These are phyloP conservation scores for Vireo griseus DNA, from an alignment of 2,797 vertebrate species.

Conservation along the genomic window DNA sequence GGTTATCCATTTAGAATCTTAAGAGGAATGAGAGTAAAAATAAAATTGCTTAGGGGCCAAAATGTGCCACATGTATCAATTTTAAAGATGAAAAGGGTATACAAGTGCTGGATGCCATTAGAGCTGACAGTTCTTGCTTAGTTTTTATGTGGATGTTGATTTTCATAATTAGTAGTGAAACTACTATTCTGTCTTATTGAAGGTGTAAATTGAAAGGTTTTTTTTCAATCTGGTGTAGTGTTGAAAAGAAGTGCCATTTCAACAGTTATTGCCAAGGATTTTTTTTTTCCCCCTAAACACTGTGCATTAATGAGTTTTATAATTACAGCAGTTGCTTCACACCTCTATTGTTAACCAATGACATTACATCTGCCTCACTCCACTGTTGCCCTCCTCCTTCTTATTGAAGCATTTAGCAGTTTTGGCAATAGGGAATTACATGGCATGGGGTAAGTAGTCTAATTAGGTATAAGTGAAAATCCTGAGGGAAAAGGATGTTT, in stretches of 20 bases:
- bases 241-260: conserved; percentile 64
- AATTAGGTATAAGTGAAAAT: conserved; percentile 83
- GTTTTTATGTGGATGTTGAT: conserved; percentile 31
- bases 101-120: neutral
- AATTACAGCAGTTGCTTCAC: conserved; percentile 83
- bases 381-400: conserved; percentile 73
- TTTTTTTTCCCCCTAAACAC: conserved; percentile 19
- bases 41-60: neutral
- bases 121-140: neutral
- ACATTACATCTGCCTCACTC: conserved; percentile 84
- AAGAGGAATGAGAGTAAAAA: neutral
- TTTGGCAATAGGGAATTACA: conserved; percentile 81
- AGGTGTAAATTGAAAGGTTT: conserved; percentile 62
- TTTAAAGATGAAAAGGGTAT: neutral
- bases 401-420: conserved; percentile 82
- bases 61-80: neutral
- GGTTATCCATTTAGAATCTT: neutral
- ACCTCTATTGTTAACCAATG: conserved; percentile 79
- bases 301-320: conserved; percentile 79
- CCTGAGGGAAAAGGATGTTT: conserved; percentile 74
- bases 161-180: conserved; percentile 53
- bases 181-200: conserved; percentile 42
- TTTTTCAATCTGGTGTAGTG: conserved; percentile 50
- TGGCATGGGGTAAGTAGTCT: conserved; percentile 79
- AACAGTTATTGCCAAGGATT: conserved; percentile 55